A percentile compares a stretch with the other conserved stretches of the same genome.
Evolutionary conservation across 2,797 vertebrate species (phyloP).

Genomic region (Trichosurus vulpecula): DNA sequence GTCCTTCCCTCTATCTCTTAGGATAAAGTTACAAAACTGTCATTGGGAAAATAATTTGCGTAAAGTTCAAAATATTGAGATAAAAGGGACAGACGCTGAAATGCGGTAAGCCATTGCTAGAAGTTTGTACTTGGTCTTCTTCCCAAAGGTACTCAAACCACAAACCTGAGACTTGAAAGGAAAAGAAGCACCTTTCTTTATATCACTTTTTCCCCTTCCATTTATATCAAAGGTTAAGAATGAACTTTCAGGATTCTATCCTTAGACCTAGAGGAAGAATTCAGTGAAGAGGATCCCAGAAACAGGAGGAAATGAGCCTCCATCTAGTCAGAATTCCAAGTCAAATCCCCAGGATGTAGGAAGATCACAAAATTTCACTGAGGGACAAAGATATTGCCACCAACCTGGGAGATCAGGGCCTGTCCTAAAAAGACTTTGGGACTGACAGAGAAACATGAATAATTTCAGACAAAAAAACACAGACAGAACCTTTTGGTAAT

Average conservation of each 20-base stretch:
- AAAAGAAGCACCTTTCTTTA: neutral
- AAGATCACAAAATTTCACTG: neutral
- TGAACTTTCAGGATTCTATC: neutral
- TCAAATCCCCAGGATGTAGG: neutral
- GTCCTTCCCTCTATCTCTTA: neutral
- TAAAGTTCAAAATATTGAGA: neutral
- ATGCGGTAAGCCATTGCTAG: neutral
- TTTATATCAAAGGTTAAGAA: neutral
- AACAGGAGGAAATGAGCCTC: neutral
- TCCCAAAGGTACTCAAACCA: neutral
- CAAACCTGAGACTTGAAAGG: constrained; percentile 11
- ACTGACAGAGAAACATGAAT: neutral
- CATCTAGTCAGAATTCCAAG: neutral
- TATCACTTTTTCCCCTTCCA: neutral
- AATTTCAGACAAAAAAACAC: neutral
- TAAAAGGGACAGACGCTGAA: neutral
- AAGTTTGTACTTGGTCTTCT: neutral
- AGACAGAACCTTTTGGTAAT: neutral
- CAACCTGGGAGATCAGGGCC: neutral
- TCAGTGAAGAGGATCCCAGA: neutral
- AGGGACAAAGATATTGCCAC: neutral
- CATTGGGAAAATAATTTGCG: neutral
- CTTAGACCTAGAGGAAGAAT: neutral
- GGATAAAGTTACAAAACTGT: neutral
- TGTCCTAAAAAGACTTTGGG: neutral